Base-by-base conservation (phyloP, 2,888 invertebrate species). In the Polyommatus icarus region DNA sequence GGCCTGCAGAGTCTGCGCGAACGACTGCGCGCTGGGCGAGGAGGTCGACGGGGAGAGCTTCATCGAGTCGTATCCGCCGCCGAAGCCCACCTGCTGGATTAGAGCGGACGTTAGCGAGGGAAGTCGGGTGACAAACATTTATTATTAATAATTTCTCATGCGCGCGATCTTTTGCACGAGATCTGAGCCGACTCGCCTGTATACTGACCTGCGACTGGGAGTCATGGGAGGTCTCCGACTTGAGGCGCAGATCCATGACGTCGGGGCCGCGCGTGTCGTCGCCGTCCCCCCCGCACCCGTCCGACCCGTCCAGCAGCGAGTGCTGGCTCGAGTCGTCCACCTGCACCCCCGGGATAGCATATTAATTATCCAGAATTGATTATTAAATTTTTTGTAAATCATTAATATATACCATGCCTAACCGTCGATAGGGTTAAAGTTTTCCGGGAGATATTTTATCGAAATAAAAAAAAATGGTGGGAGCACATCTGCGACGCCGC, bases 271-370 rank as follows among this genome's bases (percentile, higher is more conserved):
- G 84, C 77, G 78, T 78, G 78, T 83, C 83, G 77, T 87, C 85
- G 67, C 87, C 83, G 4, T 87, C 88, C 75, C 89, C 89, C 40
- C 87, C 84, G 72, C 87, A 87, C 77, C 73, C 54, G 24, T 92
- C 92, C 77, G 85, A 83, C 82, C 85, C 87, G 50, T 92, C 93
- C 57, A 84, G 84, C 79, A 95, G 87, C 29, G 96, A 96, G 82
- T 95, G 95, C 87, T 97, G 96, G 84, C 97, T 96, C 82, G 95
- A 95, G 80, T 97, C 97, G 86, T 97, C 97, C 61, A 96, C 87
- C 75, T 96, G 73, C 73, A 50, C 40, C 91, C 90, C 97, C 96
- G 75, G 81, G 24, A 77, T 76, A 67, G 67, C 29, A 67, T 67
- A 67, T 67, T 67, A 67, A 67, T 67, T 67, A 67, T 67, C 29